phyloP scores from a whole-genome alignment of 2,888 invertebrate genomes.

The Cantharis rufa region DNA sequence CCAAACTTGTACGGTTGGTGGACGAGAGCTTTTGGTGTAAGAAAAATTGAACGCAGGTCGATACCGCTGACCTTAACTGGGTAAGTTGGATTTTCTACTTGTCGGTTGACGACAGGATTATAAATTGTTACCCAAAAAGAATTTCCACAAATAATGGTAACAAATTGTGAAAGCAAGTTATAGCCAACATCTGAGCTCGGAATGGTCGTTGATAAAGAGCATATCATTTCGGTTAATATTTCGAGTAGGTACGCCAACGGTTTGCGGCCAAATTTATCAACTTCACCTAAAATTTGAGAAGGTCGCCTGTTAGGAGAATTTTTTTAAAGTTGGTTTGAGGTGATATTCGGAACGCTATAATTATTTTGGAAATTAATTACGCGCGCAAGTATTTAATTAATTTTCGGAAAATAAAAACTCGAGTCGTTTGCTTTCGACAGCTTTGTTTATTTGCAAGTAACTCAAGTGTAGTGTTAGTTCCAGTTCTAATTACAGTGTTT shows the following conservation, averaged over 20 bases:
- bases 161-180: neutral
- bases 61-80: neutral
- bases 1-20: neutral
- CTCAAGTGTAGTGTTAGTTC: conserved; percentile 1
- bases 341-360: neutral
- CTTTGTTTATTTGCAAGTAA: neutral
- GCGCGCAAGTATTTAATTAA: neutral
- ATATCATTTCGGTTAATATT: neutral
- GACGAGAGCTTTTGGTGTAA: neutral
- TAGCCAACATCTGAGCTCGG: neutral
- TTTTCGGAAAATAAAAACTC: neutral
- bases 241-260: neutral
- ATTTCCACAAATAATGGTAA: conserved; percentile 2
- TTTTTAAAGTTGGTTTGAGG: neutral
- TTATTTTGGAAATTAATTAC: neutral
- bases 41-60: neutral
- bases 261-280: neutral
- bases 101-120: neutral
- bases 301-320: too few species aligned
- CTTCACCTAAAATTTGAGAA: neutral
- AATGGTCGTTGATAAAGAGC: neutral
- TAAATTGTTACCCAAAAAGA: neutral
- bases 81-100: neutral
- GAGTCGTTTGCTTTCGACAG: neutral
- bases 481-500: conserved; percentile 34